Base-by-base conservation (phyloP, 2,888 invertebrate species). In the Lithophane ornitopus region DNA sequence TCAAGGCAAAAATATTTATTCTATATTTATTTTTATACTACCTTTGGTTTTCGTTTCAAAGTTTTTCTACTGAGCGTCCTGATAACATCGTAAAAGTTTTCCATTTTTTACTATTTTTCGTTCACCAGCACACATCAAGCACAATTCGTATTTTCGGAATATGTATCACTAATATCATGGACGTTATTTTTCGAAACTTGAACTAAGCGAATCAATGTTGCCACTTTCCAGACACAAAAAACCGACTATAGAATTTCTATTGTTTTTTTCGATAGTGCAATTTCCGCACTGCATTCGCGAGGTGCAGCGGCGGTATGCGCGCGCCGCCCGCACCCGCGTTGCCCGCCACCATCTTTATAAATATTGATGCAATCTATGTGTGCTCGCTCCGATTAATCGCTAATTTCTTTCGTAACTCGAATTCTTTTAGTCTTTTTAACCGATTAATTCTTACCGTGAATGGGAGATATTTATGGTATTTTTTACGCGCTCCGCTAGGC, bases 281-380 rank as follows among this genome's bases (percentile, higher is more conserved):
- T 89, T 91, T 89, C 91, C 92, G 93, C 92, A 93, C 92, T 93
- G 93, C 94, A 91, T 89, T 95, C 81, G 96, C 94, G 94, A 88
- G 90, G 93, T 91, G 95, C 95, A 92, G 89, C 87, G 89, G 85
- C 91, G 93, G 87, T 93, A 90, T 95, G 95, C 93, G 94, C 90
- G 85, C 90, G 89, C 89, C 87, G 90, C 86, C 81, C 84, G 89
- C 86, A 70, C 89, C 88, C 88, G 87, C 88, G 86, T 90, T 89
- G 90, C 72, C 68, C 71, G 82, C 84, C 77, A 79, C 88, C 91
- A 92, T 94, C 94, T 94, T 93, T 91, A 95, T 96, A 92, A 95
- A 96, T 96, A 96, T 95, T 95, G 94, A 95, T 96, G 95, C 93
- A 94, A 95, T 94, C 92, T 93, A 91, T 91, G 91, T 92, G 91